These are phyloP conservation scores for Leptodactylus fallax DNA, from an alignment of 2,797 vertebrate genomes.

Conservation along the genomic window DNA sequence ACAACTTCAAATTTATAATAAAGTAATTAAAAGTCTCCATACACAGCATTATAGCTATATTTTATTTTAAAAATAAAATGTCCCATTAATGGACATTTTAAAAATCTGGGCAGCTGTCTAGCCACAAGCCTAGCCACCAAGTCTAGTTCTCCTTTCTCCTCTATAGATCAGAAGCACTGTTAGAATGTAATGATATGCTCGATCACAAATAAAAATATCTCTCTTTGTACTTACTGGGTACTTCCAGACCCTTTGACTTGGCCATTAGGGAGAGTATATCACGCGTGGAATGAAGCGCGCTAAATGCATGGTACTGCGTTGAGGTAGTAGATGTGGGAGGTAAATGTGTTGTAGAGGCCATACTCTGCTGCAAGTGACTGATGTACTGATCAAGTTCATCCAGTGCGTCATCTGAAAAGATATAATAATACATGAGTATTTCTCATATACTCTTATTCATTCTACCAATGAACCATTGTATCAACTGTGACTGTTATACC, in stretches of 20 bases:
- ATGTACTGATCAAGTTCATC: slow-evolving; percentile 92
- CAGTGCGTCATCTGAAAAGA: slow-evolving; percentile 73
- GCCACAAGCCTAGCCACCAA: no score
- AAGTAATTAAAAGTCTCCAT: no score
- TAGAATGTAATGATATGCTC: no score
- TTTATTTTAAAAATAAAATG: no score
- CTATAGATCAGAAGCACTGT: no score
- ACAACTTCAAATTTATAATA: no score
- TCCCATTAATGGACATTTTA: no score
- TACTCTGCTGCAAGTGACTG: slow-evolving; percentile 87
- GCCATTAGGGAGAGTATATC: slow-evolving; percentile 96
- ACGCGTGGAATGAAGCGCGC: slow-evolving; percentile 89
- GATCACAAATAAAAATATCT: not conserved
- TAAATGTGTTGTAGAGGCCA: slow-evolving; percentile 82
- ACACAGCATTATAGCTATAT: no score
- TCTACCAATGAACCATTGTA: not conserved
- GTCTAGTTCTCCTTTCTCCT: no score
- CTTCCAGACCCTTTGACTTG: slow-evolving; percentile 87
- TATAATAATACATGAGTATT: not conserved
- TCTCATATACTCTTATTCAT: not conserved
- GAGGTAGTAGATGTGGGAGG: slow-evolving; percentile 84
- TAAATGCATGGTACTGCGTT: slow-evolving; percentile 85
- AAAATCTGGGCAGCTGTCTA: no score
- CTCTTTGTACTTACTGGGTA: slow-evolving; percentile 86
- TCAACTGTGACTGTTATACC: not conserved